Evolutionary conservation across 2,113 vertebrate genomes (phyloP).

Genomic region (Parotia lawesii): DNA sequence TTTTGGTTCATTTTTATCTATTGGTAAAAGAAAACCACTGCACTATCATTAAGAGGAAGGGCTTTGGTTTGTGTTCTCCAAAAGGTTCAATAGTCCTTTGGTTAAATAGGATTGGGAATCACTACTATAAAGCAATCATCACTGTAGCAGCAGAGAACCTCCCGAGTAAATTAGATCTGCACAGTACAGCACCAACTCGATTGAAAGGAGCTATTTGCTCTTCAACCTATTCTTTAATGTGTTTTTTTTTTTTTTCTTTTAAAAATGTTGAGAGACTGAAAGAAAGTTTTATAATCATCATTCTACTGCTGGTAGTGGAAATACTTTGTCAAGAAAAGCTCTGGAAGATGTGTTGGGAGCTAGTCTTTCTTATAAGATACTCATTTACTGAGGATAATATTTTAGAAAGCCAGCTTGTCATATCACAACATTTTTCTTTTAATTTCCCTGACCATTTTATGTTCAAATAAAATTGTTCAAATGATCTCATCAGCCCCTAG

Average conservation of each 20-base stretch:
- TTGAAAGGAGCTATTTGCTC: neutral
- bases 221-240: neutral
- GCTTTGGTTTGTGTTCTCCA: neutral
- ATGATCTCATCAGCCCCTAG: neutral
- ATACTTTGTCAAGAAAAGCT: neutral
- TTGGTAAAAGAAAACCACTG: neutral
- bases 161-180: neutral
- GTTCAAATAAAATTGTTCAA: neutral
- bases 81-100: neutral
- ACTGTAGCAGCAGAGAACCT: neutral
- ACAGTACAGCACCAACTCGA: neutral
- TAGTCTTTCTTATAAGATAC: neutral
- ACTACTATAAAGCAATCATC: neutral
- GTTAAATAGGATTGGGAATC: neutral
- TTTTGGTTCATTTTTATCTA: neutral
- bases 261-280: neutral
- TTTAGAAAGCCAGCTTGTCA: neutral
- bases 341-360: neutral
- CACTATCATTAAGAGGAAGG: neutral
- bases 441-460: neutral
- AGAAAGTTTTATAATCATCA: neutral
- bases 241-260: neutral
- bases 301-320: neutral
- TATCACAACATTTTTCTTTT: neutral
- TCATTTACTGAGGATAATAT: neutral